Conservation (phyloP, 1,140 invertebrate species). For the Sipha flava region DNA sequence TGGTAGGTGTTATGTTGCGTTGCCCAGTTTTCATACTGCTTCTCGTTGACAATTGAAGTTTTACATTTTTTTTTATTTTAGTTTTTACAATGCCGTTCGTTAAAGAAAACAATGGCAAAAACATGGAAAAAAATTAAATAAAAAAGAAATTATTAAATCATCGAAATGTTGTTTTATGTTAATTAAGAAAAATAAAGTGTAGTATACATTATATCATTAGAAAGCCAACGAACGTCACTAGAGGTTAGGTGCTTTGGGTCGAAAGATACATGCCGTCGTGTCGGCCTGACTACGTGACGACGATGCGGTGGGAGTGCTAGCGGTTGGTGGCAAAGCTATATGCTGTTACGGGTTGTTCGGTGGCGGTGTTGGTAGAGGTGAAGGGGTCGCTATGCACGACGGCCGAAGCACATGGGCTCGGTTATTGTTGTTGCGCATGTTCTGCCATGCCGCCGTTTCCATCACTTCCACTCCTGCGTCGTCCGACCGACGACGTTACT, state of each 20-base stretch:
- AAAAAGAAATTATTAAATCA: not conserved
- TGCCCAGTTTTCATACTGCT: not conserved
- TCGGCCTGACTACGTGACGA: not conserved
- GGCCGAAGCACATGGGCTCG: constrained; percentile 23
- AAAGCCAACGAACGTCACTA: constrained; percentile 7
- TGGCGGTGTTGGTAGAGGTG: no score
- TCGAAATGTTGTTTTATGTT: not conserved
- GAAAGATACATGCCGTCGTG: not conserved
- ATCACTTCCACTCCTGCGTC: not conserved
- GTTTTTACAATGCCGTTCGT: not conserved
- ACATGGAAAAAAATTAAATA: not conserved
- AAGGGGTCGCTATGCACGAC: not conserved
- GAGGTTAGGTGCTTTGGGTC: not conserved
- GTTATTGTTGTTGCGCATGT: constrained; percentile 29
- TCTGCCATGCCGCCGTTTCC: not conserved
- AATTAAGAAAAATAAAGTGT: not conserved
- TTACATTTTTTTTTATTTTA: not conserved
- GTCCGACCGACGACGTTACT: not conserved
- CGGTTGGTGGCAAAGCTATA: not conserved
- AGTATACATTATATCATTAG: not conserved
- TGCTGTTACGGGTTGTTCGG: not conserved
- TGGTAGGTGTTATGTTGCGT: no score
- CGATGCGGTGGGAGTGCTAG: not conserved
- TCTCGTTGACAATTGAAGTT: not conserved
- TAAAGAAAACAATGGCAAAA: not conserved